These are phyloP conservation scores for Porites divaricata DNA, from an alignment of 92 coral and sea anemone genomes.

Conservation along the genomic window DNA sequence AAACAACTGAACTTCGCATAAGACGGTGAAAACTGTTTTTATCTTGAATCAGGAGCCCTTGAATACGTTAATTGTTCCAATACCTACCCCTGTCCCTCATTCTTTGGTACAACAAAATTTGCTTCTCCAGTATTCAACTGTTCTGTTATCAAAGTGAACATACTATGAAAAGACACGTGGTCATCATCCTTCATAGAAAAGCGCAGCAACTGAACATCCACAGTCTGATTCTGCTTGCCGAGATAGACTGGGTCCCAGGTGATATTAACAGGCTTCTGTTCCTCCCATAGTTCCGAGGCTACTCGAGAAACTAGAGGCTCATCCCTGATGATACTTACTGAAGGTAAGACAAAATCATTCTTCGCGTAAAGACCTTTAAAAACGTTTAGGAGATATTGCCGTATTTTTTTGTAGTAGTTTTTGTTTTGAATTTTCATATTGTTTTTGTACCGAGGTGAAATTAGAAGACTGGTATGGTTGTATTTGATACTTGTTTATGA, in stretches of 20 bases:
- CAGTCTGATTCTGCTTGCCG: slow-evolving; percentile 26
- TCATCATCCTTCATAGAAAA: slow-evolving; percentile 26
- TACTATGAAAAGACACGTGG: slow-evolving; percentile 25
- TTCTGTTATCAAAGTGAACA: slow-evolving; percentile 31
- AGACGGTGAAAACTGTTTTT: too few species aligned
- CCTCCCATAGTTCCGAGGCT: neutral
- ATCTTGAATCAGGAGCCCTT: too few species aligned
- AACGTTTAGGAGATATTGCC: too few species aligned
- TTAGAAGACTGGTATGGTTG: too few species aligned
- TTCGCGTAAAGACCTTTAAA: too few species aligned
- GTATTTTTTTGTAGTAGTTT: too few species aligned
- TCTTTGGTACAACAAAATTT: slow-evolving; percentile 35
- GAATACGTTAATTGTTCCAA: too few species aligned
- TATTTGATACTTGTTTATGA: too few species aligned
- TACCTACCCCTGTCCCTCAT: slow-evolving; percentile 46
- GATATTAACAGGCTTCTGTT: neutral
- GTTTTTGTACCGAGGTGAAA: too few species aligned
- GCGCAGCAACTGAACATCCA: slow-evolving; percentile 34
- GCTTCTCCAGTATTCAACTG: slow-evolving; percentile 42
- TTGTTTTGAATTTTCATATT: too few species aligned
- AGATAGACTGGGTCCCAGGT: slow-evolving; percentile 38
- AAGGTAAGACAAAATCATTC: neutral
- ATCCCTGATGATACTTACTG: slow-evolving; percentile 8
- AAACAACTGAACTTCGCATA: too few species aligned
- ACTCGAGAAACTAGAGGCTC: neutral